phyloP scores from a whole-genome alignment of 1,140 invertebrate species.

The Philotrypesis tridentata region DNA sequence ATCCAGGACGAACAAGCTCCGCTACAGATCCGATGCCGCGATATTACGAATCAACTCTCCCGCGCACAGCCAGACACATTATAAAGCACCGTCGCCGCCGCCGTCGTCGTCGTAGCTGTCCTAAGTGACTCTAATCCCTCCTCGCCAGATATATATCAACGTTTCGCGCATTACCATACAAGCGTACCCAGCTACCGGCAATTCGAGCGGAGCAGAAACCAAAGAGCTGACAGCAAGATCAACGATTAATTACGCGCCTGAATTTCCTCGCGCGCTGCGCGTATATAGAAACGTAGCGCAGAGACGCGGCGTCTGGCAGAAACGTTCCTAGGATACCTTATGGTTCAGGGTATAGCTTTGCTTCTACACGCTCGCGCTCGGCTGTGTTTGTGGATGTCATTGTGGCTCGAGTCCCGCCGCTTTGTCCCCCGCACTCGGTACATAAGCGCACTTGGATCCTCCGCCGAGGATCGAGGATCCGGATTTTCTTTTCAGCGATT shows the following conservation, averaged over 20 bases:
- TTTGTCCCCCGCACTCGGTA: neutral
- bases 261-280: neutral
- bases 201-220: neutral
- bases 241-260: constrained; percentile 31
- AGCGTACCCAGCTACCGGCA: neutral
- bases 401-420: neutral
- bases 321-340: constrained; percentile 25
- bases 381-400: neutral
- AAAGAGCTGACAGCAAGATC: constrained; percentile 12
- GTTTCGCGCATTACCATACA: constrained; percentile 42
- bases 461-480: too few species aligned
- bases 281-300: neutral
- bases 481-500: neutral
- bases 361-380: neutral
- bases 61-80: neutral
- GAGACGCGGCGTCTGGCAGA: neutral
- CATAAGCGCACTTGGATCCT: neutral
- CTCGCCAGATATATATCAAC: constrained; percentile 38
- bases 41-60: constrained; percentile 24
- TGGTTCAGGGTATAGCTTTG: neutral
- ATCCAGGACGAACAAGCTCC: constrained; percentile 12
- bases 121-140: constrained; percentile 47
- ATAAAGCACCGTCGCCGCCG: neutral
- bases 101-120: too few species aligned
- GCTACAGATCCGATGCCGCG: neutral